phyloP scores from a whole-genome alignment of 2,113 vertebrate genomes.

The Pseudonaja textilis region DNA sequence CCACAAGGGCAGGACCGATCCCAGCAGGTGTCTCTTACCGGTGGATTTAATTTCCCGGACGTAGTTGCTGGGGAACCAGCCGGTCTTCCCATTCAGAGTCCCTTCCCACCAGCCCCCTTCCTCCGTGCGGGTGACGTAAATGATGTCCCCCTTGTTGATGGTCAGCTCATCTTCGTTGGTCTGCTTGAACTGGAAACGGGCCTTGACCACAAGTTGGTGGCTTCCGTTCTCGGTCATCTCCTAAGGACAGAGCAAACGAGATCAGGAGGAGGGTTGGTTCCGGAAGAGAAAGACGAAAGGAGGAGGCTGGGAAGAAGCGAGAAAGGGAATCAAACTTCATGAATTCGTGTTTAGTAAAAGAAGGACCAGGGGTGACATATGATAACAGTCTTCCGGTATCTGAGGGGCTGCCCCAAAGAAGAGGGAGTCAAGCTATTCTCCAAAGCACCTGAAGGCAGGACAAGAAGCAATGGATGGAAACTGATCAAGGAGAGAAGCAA shows the following conservation, averaged over 20 bases:
- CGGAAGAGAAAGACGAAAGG: neutral
- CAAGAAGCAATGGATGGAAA: too few relatives aligned
- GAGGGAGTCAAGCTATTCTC: too few relatives aligned
- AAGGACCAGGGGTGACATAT: too few relatives aligned
- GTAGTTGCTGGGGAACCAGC: slow-evolving; percentile 99
- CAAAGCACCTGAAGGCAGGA: too few relatives aligned
- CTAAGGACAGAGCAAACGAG: slow-evolving; percentile 68
- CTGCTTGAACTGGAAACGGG: slow-evolving; percentile 97
- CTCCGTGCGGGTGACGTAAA: slow-evolving; percentile 91
- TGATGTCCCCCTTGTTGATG: slow-evolving; percentile 92
- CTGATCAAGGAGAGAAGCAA: too few relatives aligned
- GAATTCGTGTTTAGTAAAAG: too few relatives aligned
- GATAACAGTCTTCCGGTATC: too few relatives aligned
- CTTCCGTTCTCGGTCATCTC: slow-evolving; percentile 96
- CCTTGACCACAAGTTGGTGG: slow-evolving; percentile 87
- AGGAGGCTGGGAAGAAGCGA: neutral
- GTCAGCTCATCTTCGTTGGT: slow-evolving; percentile 98
- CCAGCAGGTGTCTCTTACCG: slow-evolving; percentile 75
- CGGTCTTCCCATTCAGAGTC: slow-evolving; percentile 84
- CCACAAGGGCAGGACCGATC: neutral
- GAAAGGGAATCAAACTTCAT: too few relatives aligned
- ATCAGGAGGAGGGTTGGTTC: neutral
- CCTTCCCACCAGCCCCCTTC: slow-evolving; percentile 99
- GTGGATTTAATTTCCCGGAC: slow-evolving; percentile 92
- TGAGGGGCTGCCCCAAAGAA: too few relatives aligned